Evolutionary conservation across 2,888 invertebrate genomes (phyloP), one percentile per base, ranked within the genome.

Genomic region (Pyrrhosoma nymphula): DNA sequence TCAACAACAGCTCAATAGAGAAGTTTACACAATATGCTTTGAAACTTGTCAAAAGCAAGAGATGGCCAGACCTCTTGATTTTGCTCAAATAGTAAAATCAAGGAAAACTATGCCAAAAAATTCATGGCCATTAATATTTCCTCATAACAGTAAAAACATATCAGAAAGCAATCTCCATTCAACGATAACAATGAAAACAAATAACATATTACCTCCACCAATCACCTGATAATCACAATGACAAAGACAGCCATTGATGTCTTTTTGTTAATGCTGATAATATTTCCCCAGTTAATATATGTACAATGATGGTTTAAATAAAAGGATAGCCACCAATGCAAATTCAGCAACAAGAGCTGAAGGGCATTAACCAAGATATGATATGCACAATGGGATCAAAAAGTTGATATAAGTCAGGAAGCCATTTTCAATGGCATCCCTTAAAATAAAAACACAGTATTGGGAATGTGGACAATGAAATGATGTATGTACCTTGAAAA

Each of bases 391-490:
- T n/a, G 39, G 39, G 69, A 56, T 89, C 47, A 82, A 82, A 82
- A 82, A 35, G 30, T 18, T 35, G 35, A 60, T 16, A 91, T 35
- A 93, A 16, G 69, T 18, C 16, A 69, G 69, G 69, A 47, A 26
- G 47, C 93, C 69, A 93, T 35, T 75, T 63, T n/a, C 8, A 47
- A 69, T 47, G 69, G 69, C 63, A 93, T 35, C n/a, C 69, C 10
- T 26, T 1, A 39, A n/a, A 91, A 91, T 91, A 63, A 63, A 82
- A 93, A 93, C 69, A 93, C 69, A 69, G n/a, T 47, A 69, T 93
- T 69, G 93, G 93, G 93, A 93, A 93, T 93, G 93, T 93, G 93
- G 93, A 39, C 93, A 69, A n/a, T 93, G 93, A 93, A 93, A 69
- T 93, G 26, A 47, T 47, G 63, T 93, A 47, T 47, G 63, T 93